A percentile compares a stretch with the other conserved stretches of the same genome.
Evolutionary conservation across 1,140 invertebrate genomes (phyloP).

Genomic region (Marisa cornuarietis): DNA sequence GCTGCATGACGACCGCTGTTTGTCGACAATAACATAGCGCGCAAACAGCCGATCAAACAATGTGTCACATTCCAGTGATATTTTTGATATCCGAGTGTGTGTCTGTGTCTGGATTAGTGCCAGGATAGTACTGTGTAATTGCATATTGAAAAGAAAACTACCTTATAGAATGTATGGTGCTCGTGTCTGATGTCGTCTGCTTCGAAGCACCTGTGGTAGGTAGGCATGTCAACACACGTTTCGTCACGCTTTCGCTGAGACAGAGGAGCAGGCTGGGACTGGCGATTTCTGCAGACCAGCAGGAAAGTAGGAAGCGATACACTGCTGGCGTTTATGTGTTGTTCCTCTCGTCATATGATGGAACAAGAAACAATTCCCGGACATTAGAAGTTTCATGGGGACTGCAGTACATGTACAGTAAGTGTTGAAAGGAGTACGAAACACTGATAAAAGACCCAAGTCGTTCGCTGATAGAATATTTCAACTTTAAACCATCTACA

Average conservation of each 20-base stretch:
- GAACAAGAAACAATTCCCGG: too few species aligned
- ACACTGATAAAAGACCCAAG: too few species aligned
- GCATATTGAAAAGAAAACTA: not conserved
- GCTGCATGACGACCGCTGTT: conserved; percentile 30
- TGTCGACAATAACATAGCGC: not conserved
- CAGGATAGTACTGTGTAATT: conserved; percentile 2
- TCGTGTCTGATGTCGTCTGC: conserved; percentile 17
- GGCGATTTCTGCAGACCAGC: not conserved
- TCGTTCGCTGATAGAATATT: too few species aligned
- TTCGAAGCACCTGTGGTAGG: not conserved
- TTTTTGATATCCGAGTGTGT: not conserved
- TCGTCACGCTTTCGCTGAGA: conserved; percentile 8
- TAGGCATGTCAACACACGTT: conserved; percentile 18
- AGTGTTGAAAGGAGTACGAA: too few species aligned
- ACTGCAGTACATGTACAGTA: too few species aligned
- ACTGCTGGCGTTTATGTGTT: not conserved
- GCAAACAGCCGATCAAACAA: not conserved
- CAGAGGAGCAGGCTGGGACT: not conserved
- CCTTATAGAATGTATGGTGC: not conserved
- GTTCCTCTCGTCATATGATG: too few species aligned
- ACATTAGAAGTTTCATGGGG: too few species aligned
- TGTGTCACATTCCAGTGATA: not conserved
- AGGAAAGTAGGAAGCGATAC: not conserved
- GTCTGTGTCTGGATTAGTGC: not conserved
- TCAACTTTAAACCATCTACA: too few species aligned